Conservation (phyloP, 2,113 vertebrate species). For the Paradisaea rubra region DNA sequence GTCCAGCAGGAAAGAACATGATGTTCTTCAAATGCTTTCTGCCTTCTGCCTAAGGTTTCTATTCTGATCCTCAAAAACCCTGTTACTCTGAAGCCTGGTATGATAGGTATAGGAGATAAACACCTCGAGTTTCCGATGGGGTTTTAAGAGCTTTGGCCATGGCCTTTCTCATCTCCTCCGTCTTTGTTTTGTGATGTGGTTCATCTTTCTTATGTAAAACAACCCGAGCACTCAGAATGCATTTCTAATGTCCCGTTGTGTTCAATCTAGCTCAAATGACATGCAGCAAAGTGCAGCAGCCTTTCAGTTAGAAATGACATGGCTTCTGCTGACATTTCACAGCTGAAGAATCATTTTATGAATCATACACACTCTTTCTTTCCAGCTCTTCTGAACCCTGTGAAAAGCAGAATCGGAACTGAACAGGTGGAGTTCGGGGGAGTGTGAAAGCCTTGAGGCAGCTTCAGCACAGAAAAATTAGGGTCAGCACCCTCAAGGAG, state of each 20-base stretch:
- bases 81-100: neutral
- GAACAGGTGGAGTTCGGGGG: neutral
- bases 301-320: neutral
- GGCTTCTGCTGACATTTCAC: neutral
- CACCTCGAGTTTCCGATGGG: neutral
- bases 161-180: neutral
- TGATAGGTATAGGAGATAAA: neutral
- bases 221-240: neutral
- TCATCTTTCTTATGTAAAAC: neutral
- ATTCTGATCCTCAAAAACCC: neutral
- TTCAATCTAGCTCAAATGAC: neutral
- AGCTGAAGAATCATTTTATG: neutral
- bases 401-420: neutral
- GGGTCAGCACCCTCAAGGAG: neutral
- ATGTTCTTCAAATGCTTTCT: neutral
- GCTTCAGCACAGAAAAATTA: neutral
- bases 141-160: neutral
- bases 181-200: neutral
- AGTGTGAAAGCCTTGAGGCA: neutral
- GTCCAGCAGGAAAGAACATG: neutral
- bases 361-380: neutral
- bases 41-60: neutral
- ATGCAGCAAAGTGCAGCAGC: neutral
- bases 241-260: neutral
- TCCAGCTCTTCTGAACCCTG: neutral